These are phyloP conservation scores for Anthopleura sola DNA, from an alignment of 64 coral and sea anemone species.

Conservation along the genomic window DNA sequence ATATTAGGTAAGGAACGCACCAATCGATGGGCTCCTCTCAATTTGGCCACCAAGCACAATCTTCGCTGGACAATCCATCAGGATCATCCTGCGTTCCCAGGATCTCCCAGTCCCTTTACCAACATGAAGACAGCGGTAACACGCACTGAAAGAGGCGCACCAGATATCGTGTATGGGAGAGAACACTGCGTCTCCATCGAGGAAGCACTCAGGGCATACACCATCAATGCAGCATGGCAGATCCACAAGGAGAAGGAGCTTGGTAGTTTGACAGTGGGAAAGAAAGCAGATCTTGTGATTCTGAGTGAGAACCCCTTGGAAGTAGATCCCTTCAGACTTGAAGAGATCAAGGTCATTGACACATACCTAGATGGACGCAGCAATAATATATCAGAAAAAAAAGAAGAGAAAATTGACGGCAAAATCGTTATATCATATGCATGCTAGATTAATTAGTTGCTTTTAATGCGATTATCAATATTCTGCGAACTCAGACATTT, in stretches of 20 bases:
- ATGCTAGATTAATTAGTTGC: no score
- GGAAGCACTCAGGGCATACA: slow-evolving; percentile 15
- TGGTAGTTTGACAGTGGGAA: not conserved
- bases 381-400: no score
- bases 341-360: no score
- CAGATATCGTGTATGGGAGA: slow-evolving; percentile 35
- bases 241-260: no score
- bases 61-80: slow-evolving; percentile 56
- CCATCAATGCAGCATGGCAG: slow-evolving; percentile 54
- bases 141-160: slow-evolving; percentile 31
- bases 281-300: slow-evolving; percentile 36
- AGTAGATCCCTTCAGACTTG: not conserved
- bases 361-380: no score
- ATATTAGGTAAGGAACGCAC: slow-evolving; percentile 49
- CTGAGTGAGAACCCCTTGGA: no score
- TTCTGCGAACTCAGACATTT: no score
- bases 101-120: slow-evolving; percentile 9
- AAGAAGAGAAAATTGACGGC: no score
- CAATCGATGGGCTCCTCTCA: slow-evolving; percentile 51
- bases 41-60: not conserved
- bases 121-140: slow-evolving; percentile 55
- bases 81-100: slow-evolving; percentile 49
- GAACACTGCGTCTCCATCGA: slow-evolving; percentile 45
- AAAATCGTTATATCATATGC: no score
- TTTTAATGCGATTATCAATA: no score